Evolutionary conservation across 2,113 vertebrate genomes (phyloP).

Genomic region (Phylloscopus trochilus): DNA sequence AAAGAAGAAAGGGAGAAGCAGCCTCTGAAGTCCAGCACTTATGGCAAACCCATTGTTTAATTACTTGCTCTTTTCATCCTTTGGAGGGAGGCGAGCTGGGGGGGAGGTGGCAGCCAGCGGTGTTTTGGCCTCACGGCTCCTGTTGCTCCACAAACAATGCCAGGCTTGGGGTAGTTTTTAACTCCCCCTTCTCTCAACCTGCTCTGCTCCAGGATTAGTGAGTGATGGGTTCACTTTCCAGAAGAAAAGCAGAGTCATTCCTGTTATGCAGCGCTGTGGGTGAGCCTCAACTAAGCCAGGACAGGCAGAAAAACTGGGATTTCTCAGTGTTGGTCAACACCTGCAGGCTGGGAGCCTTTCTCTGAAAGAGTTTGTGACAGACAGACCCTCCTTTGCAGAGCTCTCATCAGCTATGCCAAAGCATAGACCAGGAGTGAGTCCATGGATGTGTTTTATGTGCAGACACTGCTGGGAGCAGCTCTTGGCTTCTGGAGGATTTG

Average conservation of each 20-base stretch:
- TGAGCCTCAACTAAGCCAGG: accelerated
- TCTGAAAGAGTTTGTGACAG: neutral
- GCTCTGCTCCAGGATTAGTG: neutral
- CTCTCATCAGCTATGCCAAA: neutral
- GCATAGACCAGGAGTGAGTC: neutral
- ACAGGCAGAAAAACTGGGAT: neutral
- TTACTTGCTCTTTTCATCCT: slow-evolving; percentile 67
- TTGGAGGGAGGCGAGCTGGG: neutral
- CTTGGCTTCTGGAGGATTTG: neutral
- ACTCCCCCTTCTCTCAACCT: accelerated
- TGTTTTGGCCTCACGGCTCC: neutral
- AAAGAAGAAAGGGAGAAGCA: slow-evolving; percentile 53
- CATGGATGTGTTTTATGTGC: neutral
- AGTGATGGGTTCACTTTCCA: neutral
- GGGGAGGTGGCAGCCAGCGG: neutral
- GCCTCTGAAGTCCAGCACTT: slow-evolving; percentile 70
- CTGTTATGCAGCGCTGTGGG: accelerated
- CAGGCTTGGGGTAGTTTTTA: neutral
- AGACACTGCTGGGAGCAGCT: neutral
- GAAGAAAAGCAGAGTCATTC: accelerated
- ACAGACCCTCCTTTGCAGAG: neutral
- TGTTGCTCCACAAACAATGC: neutral
- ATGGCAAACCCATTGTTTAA: slow-evolving; percentile 70
- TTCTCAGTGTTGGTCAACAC: neutral
- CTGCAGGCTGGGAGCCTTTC: neutral